phyloP scores from a whole-genome alignment of 2,113 vertebrate genomes.

The Calonectris borealis region DNA sequence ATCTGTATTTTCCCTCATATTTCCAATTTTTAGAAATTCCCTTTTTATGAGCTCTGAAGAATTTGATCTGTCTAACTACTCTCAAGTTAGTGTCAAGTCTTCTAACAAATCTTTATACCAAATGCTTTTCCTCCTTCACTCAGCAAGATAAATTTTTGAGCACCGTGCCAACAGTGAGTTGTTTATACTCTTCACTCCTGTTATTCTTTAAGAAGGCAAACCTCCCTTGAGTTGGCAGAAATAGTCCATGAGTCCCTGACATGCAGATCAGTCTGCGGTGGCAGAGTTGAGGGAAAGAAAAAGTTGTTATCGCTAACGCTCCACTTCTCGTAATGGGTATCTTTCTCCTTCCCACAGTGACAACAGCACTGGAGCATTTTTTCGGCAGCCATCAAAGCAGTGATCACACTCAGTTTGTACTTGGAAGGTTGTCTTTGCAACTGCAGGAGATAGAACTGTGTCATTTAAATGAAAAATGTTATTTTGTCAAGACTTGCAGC shows the following conservation, averaged over 20 bases:
- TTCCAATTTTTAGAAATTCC: not conserved
- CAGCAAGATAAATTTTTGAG: not conserved
- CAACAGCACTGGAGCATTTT: not conserved
- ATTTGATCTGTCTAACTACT: not conserved
- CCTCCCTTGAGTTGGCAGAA: not conserved
- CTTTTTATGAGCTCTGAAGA: not conserved
- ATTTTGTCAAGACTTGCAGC: not conserved
- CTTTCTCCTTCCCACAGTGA: not conserved
- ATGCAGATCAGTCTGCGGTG: not conserved
- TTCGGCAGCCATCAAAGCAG: not conserved
- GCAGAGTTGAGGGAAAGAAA: not conserved
- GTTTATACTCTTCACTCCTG: not conserved
- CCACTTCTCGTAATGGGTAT: fast-evolving
- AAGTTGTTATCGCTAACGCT: not conserved
- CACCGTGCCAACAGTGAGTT: fast-evolving
- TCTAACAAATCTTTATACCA: not conserved
- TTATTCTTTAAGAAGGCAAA: not conserved
- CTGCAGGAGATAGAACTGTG: not conserved
- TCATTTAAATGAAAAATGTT: not conserved
- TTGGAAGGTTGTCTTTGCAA: not conserved
- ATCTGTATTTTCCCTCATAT: not conserved
- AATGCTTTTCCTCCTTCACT: not conserved
- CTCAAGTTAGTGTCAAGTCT: not conserved
- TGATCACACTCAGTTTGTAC: not conserved
- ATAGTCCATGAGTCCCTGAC: not conserved